These are phyloP conservation scores for Silurus meridionalis DNA, from an alignment of 2,113 vertebrate genomes.

Conservation along the genomic window DNA sequence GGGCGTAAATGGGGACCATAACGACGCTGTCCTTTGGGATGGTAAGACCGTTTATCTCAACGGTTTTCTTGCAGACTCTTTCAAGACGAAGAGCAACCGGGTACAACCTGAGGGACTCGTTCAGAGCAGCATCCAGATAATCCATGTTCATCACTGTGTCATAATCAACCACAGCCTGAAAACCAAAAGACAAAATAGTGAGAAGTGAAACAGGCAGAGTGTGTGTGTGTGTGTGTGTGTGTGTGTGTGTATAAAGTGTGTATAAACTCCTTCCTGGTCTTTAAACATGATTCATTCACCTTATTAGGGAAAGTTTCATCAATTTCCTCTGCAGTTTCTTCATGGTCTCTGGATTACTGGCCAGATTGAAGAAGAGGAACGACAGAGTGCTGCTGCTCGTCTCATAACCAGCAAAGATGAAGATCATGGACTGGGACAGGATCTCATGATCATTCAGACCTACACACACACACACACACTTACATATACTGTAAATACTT, in stretches of 20 bases:
- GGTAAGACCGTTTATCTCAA: constrained; percentile 70
- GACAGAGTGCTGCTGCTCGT: constrained; percentile 72
- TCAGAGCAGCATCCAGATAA: constrained; percentile 82
- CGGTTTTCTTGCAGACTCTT: constrained; percentile 74
- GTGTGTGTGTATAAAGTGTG: too few species aligned
- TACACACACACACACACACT: constrained; percentile 40
- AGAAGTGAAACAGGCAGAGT: too few species aligned
- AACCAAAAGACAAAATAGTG: not conserved
- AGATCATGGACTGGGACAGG: constrained; percentile 74
- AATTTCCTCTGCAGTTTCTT: constrained; percentile 72
- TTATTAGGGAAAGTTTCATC: constrained; percentile 72
- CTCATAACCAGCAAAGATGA: constrained; percentile 80
- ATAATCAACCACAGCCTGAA: constrained; percentile 68
- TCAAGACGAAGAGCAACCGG: constrained; percentile 62
- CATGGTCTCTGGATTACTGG: constrained; percentile 71
- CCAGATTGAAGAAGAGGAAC: constrained; percentile 72
- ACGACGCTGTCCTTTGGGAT: constrained; percentile 63
- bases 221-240: too few species aligned
- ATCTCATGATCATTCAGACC: constrained; percentile 78
- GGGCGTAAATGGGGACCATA: constrained; percentile 55
- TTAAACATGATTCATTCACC: constrained; percentile 54
- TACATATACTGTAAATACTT: not conserved
- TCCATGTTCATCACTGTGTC: constrained; percentile 74
- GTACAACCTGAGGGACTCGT: constrained; percentile 73
- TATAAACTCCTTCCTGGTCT: too few species aligned